A percentile compares a stretch with the other conserved stretches of the same genome.
phyloP scores from a whole-genome alignment of 2,888 invertebrate species.

The Eumacrocentrus americanus region DNA sequence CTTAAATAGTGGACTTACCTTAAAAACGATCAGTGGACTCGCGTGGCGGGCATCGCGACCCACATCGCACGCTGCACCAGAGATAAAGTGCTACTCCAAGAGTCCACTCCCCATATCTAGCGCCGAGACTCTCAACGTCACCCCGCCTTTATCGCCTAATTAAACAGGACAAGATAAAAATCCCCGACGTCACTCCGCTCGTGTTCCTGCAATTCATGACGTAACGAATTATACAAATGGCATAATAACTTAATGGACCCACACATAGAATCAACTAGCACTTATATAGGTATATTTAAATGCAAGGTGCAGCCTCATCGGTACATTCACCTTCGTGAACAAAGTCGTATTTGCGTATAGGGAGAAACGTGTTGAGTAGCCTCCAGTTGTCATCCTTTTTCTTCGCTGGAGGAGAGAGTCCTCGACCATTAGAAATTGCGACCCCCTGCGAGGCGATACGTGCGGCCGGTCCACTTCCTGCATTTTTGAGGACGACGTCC shows the following conservation, averaged over 20 bases:
- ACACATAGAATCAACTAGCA: no score
- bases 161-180: constrained; percentile 2
- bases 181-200: background rate
- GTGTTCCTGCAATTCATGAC: constrained; percentile 4
- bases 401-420: constrained; percentile 31
- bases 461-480: constrained; percentile 48
- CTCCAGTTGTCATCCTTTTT: background rate
- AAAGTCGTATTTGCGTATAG: constrained; percentile 10
- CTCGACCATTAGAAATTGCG: constrained; percentile 32
- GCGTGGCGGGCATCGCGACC: constrained; percentile 59
- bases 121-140: constrained; percentile 56
- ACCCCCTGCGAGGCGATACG: constrained; percentile 24
- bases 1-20: constrained; percentile 12
- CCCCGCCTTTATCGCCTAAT: constrained; percentile 49
- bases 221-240: constrained; percentile 7
- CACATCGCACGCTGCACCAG: constrained; percentile 55
- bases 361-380: background rate
- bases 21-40: constrained; percentile 40
- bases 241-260: constrained; percentile 7
- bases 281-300: background rate
- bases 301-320: background rate
- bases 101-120: constrained; percentile 49
- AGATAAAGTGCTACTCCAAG: constrained; percentile 55
- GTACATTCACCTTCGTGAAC: constrained; percentile 1
- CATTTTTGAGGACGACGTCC: constrained; percentile 55